Conservation (phyloP, 2,797 vertebrate genomes). For the Carcharodon carcharias region DNA sequence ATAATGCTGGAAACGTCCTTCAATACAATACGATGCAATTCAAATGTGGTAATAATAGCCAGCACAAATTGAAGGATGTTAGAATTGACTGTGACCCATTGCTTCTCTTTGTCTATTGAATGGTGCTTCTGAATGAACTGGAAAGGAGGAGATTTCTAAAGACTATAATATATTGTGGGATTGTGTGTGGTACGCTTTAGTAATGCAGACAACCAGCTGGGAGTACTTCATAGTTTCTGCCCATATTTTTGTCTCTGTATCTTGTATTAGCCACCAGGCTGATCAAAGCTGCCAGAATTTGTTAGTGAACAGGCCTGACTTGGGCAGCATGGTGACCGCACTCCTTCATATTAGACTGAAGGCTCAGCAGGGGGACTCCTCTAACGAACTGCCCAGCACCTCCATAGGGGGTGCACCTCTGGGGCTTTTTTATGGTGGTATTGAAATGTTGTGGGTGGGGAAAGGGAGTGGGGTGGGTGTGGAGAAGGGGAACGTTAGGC, state of each 20-base stretch:
- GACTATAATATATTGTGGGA: slow-evolving; percentile 26
- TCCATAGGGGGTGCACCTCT: slow-evolving; percentile 40
- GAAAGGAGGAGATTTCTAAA: neutral
- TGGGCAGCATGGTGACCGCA: slow-evolving; percentile 41
- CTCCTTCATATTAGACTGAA: slow-evolving; percentile 43
- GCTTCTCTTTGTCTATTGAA: slow-evolving; percentile 36
- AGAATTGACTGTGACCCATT: slow-evolving; percentile 25
- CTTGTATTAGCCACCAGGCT: slow-evolving; percentile 39
- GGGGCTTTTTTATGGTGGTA: slow-evolving; percentile 42
- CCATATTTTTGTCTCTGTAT: slow-evolving; percentile 31
- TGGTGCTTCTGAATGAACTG: neutral
- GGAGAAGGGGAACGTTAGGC: neutral
- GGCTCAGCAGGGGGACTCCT: slow-evolving; percentile 48
- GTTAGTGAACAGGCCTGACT: slow-evolving; percentile 44
- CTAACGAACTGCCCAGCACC: slow-evolving; percentile 50
- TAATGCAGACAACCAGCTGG: slow-evolving; percentile 43
- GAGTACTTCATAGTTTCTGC: slow-evolving; percentile 45
- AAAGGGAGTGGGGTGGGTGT: slow-evolving; percentile 48
- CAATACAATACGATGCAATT: neutral
- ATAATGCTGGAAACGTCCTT: neutral
- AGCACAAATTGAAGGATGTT: slow-evolving; percentile 27
- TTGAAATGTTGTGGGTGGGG: slow-evolving; percentile 43
- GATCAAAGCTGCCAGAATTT: slow-evolving; percentile 47
- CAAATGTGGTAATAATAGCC: slow-evolving; percentile 18
- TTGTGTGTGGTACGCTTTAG: slow-evolving; percentile 38